Base-by-base conservation (phyloP, 2,888 invertebrate genomes). In the Cheiracanthium punctorium region DNA sequence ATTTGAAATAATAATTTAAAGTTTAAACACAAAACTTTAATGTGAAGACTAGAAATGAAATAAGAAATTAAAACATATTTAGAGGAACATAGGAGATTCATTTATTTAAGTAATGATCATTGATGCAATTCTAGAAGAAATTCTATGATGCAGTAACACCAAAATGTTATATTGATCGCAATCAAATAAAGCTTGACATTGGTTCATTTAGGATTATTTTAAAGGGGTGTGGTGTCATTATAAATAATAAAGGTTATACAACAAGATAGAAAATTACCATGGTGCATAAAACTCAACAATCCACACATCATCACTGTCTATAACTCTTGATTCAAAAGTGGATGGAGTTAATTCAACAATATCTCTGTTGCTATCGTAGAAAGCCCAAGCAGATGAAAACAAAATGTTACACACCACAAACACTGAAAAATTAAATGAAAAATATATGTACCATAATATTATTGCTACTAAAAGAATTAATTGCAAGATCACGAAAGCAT, bases 231-330 rank as follows among this genome's bases (percentile, higher is more conserved):
- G 14, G 14, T 8, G 14, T 41, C 14, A 41, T 8, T 41, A 10
- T 41, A 41, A 41, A 41, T 10, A 41, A 10, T 41, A 41, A 8
- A 41, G 41, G 14, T 10, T 10, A 41, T 41, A 41, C 41, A 41
- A 41, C 41, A 41, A n/a, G n/a, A n/a, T n/a, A n/a, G n/a, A 12
- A 58, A 80, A 97, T 92, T 96, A 98, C 98, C 98, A 99, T 0
- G 98, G 98, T 0, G 99, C 98, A 92, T 94, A 98, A 92, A 97
- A 98, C 91, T 99, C 98, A 0, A 99, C 96, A 82, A 99, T 92
- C 98, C 98, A 99, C 30, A 99, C 93, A 89, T 95, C 94, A 91
- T 98, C 96, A 89, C 96, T 94, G 89, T 96, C 94, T 70, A 95
- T 92, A 4, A 99, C 98, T 90, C 95, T 93, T 89, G 93, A 94